Evolutionary conservation across 2,888 invertebrate genomes (phyloP), one percentile per base, ranked within the genome.

Genomic region (Sicus ferrugineus): DNA sequence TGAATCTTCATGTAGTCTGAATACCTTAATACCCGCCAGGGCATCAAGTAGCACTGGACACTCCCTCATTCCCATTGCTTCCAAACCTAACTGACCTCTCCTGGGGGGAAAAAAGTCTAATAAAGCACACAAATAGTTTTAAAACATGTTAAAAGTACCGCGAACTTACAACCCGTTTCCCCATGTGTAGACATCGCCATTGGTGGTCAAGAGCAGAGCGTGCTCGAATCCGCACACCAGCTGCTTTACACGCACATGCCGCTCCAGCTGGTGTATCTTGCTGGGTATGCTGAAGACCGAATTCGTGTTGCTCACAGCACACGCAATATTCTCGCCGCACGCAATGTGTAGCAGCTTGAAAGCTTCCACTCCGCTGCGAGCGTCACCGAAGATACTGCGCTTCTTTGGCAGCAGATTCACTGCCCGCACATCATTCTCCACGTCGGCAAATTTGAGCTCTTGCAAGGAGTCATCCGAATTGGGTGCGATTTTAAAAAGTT

Each of bases 21-120:
- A 59, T 77, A 85, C 88, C 79, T 88, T 89, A 23, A 96, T 87
- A 16, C 95, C 96, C 54, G 91, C 89, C 54, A 97, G 85, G 54
- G 90, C 92, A 76, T 92, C 90, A 2, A 97, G 85, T 75, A 90
- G 82, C 69, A 84, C 86, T 0, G 95, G 95, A 63, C 83, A 80
- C 46, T 89, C 88, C 73, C 89, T 86, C 73, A 88, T 87, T 66
- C 89, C 73, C 7, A 84, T 63, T 75, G 88, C 88, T n/a, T 91
- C 92, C 84, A 92, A 92, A 0, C 97, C 97, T 59, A 97, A 86
- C 84, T 97, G 96, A 31, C 96, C 93, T 70, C 95, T 91, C 80
- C 96, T 96, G 79, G 71, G 87, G 87, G 16, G 34, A 38, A 67
- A 21, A 31, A 16, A 1, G 21, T 50, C 19, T 50, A 21, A 0